Base-by-base conservation (phyloP, 2,113 vertebrate genomes). In the Myxocyprinus asiaticus region DNA sequence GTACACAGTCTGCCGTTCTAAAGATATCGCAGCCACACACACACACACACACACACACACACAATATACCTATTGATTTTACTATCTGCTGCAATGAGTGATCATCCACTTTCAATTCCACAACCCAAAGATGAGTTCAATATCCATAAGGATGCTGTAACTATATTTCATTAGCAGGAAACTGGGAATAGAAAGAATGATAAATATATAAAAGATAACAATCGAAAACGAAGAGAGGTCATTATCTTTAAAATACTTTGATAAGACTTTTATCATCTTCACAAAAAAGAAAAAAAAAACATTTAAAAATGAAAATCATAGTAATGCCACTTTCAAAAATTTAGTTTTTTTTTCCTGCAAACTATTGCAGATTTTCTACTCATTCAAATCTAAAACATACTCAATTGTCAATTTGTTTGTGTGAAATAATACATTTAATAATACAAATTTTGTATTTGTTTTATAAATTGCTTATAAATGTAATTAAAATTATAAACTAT, bases 61-160 rank as follows among this genome's bases (percentile, higher is more conserved):
- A 17, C 70, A 4, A 22, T 56, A 67, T 76, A 84, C 86, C 85
- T 91, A 93, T 93, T 92, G 91, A 93, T 93, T 93, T 93, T 92
- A 92, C 92, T 88, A 91, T 93, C 90, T 86, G 83, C 89, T 81
- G 85, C 90, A 88, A 92, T 91, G 90, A 93, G 90, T 92, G 91
- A 93, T 92, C 90, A 89, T 92, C 90, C 86, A 88, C 68, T 81
- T 89, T 83, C 90, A 89, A 92, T 92, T 91, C 91, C 86, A 89
- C 88, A 90, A 92, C 89, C 89, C 89, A 88, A 87, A 91, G 91
- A 93, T 89, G 86, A 92, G 90, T 90, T 92, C 92, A 89, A 92
- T 92, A 91, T 88, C 90, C 90, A 90, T 92, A 90, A 91, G 89
- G 89, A 90, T 79, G 87, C 85, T 86, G 88, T 88, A 88, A 87